Evolutionary conservation across 2,888 invertebrate species (phyloP).

Genomic region (Cantharis rufa): DNA sequence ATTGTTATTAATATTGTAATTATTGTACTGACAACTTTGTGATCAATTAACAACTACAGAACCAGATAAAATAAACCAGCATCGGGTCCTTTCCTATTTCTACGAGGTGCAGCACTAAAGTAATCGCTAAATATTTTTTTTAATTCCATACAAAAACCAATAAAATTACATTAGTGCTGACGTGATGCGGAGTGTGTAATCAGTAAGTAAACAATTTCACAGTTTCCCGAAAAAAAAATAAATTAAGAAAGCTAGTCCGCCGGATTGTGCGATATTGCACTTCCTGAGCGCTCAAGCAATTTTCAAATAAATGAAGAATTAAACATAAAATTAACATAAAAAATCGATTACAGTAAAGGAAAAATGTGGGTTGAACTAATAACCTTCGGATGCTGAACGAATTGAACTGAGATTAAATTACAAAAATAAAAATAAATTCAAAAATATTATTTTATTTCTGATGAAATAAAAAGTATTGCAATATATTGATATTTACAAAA

Average conservation of each 20-base stretch:
- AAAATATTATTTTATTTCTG: background rate
- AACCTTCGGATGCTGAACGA: background rate
- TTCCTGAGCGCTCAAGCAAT: background rate
- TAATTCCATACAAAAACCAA: background rate
- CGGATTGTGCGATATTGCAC: background rate
- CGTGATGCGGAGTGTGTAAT: background rate
- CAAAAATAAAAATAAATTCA: background rate
- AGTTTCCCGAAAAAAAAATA: background rate
- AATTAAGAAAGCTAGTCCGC: background rate
- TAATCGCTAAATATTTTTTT: background rate
- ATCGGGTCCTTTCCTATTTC: background rate
- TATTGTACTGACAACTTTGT: background rate
- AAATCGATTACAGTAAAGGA: background rate
- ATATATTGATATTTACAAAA: background rate
- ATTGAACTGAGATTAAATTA: background rate
- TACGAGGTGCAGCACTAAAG: background rate
- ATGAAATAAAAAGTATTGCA: background rate
- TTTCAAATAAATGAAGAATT: background rate
- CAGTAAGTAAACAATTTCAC: background rate
- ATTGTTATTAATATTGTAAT: background rate
- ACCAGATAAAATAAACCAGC: background rate
- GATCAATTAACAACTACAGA: background rate
- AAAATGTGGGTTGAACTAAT: background rate
- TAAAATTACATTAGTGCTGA: background rate
- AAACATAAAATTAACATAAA: background rate